These are phyloP conservation scores for Neosalanx taihuensis DNA, from an alignment of 2,797 vertebrate genomes.

Conservation along the genomic window DNA sequence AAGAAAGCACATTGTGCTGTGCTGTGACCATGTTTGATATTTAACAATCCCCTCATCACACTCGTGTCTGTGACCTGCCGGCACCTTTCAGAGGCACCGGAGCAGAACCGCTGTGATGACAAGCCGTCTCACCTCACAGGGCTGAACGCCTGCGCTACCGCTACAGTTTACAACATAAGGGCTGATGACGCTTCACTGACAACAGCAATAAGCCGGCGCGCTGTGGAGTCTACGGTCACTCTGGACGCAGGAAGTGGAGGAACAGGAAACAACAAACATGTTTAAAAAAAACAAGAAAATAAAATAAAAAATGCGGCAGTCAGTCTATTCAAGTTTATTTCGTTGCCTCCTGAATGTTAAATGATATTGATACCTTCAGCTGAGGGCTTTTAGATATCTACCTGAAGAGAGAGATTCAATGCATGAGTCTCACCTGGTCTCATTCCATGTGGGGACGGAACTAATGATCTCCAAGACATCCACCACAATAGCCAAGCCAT, in stretches of 20 bases:
- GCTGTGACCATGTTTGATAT: slow-evolving; percentile 75
- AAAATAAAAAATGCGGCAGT: too few species aligned
- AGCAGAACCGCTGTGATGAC: slow-evolving; percentile 72
- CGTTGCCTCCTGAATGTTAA: too few species aligned
- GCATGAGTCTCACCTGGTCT: neutral
- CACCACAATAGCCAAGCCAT: slow-evolving; percentile 10
- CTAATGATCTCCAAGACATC: neutral
- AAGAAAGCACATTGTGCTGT: slow-evolving; percentile 66
- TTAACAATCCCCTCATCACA: slow-evolving; percentile 74
- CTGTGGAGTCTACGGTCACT: too few species aligned
- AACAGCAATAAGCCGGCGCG: neutral
- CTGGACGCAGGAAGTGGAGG: too few species aligned
- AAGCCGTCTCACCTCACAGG: slow-evolving; percentile 62
- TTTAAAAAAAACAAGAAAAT: too few species aligned
- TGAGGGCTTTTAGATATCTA: too few species aligned
- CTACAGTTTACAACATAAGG: neutral
- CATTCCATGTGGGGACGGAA: neutral
- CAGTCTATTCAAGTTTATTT: too few species aligned
- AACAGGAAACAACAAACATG: too few species aligned
- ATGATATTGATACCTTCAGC: too few species aligned
- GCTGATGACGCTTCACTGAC: neutral
- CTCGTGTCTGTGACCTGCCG: slow-evolving; percentile 66
- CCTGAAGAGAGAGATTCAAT: neutral
- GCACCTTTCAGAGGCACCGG: slow-evolving; percentile 64
- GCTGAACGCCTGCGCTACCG: neutral